A percentile compares a stretch with the other conserved stretches of the same genome.
These are phyloP conservation scores for Tinamus guttatus DNA, from an alignment of 2,113 vertebrate species.

Conservation along the genomic window DNA sequence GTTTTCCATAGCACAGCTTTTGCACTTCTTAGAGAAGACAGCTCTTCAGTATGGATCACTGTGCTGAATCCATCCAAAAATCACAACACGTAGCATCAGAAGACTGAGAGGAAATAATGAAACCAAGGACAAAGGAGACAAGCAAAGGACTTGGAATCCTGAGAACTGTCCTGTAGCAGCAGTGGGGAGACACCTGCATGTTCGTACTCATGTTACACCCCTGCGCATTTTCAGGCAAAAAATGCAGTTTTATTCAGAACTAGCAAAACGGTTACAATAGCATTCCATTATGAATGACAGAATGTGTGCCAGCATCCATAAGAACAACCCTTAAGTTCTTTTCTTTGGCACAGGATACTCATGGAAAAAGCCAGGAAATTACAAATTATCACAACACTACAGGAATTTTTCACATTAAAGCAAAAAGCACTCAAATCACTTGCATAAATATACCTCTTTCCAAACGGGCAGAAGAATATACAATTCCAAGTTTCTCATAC, in stretches of 20 bases:
- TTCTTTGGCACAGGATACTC: background rate
- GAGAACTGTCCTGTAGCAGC: background rate
- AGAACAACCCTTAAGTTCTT: too few species aligned
- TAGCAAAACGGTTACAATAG: background rate
- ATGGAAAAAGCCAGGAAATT: background rate
- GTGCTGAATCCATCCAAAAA: background rate
- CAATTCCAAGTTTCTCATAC: too few species aligned
- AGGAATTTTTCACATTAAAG: background rate
- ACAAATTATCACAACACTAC: background rate
- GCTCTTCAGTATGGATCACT: background rate
- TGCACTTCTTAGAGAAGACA: background rate
- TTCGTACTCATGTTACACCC: background rate
- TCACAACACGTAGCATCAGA: too few species aligned
- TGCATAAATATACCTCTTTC: too few species aligned
- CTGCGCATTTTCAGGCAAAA: background rate
- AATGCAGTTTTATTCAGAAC: background rate
- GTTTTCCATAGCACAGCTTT: background rate
- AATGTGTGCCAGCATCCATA: background rate
- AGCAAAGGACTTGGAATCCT: background rate
- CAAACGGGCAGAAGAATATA: too few species aligned
- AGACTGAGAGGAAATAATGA: background rate
- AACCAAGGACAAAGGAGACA: background rate
- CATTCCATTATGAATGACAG: background rate
- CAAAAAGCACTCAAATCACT: background rate
- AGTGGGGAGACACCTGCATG: background rate